These are phyloP conservation scores for Furnarius figulus DNA, from an alignment of 2,113 vertebrate species.

Conservation along the genomic window DNA sequence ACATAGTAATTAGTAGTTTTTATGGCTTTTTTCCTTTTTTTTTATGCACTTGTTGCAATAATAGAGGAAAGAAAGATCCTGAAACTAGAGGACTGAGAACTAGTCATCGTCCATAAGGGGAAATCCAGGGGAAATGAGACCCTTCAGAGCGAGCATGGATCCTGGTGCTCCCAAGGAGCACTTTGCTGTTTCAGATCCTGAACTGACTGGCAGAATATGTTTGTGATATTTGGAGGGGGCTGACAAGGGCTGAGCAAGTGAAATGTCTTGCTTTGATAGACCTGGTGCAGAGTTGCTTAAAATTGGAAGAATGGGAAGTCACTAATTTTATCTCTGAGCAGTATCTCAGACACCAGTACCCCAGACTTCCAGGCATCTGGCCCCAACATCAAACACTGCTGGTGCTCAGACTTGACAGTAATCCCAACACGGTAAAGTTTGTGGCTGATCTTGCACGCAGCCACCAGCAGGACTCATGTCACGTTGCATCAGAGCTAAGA, in stretches of 20 bases:
- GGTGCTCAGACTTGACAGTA: background rate
- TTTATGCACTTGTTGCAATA: background rate
- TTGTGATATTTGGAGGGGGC: background rate
- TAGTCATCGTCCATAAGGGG: background rate
- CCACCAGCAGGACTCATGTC: background rate
- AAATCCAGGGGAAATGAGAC: background rate
- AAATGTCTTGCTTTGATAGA: background rate
- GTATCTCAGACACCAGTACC: background rate
- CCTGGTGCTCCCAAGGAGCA: background rate
- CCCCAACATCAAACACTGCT: background rate
- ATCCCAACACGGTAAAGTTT: rapidly evolving
- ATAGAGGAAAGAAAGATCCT: rapidly evolving
- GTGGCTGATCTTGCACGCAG: background rate
- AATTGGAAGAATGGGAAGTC: background rate
- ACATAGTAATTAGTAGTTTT: background rate
- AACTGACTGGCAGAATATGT: background rate
- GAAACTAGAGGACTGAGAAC: background rate
- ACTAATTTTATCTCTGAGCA: background rate
- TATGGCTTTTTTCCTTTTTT: background rate
- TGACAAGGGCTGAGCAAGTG: background rate
- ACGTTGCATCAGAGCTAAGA: rapidly evolving
- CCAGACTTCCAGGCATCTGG: background rate
- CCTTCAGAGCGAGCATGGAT: background rate
- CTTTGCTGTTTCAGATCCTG: background rate
- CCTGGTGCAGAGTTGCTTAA: background rate